Evolutionary conservation across 2,888 invertebrate species (phyloP).

Genomic region (Myopa testacea): DNA sequence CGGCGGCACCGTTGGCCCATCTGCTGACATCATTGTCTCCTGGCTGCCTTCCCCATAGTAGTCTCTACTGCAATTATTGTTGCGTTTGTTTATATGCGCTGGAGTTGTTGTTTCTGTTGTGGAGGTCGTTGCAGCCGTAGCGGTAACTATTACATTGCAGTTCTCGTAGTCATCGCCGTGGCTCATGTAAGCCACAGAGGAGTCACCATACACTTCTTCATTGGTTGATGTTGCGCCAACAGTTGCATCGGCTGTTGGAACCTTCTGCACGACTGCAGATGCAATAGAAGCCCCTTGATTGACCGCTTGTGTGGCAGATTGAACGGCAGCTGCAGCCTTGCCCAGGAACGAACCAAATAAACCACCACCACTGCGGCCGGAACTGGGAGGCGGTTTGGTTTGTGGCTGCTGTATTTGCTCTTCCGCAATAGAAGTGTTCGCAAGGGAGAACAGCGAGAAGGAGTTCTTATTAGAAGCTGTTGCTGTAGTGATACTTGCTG

Average conservation of each 20-base stretch:
- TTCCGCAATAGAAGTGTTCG: conserved; percentile 49
- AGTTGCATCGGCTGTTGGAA: conserved; percentile 39
- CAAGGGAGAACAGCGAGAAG: conserved; percentile 51
- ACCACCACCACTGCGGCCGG: conserved; percentile 44
- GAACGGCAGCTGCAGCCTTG: conserved; percentile 65
- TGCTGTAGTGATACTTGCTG: conserved; percentile 28
- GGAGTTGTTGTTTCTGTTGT: conserved; percentile 33
- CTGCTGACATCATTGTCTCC: conserved; percentile 56
- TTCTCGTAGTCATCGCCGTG: conserved; percentile 58
- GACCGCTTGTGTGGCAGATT: conserved; percentile 63
- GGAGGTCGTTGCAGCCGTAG: not conserved
- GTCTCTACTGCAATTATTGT: conserved; percentile 51
- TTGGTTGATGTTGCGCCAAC: conserved; percentile 35
- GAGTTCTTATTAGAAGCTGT: conserved; percentile 41
- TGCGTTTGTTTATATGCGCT: conserved; percentile 29
- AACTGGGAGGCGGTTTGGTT: conserved; percentile 35
- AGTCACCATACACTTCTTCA: not conserved
- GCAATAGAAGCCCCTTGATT: conserved; percentile 62
- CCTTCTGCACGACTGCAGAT: conserved; percentile 56
- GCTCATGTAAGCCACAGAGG: conserved; percentile 33
- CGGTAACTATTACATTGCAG: conserved; percentile 50
- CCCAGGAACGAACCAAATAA: conserved; percentile 65
- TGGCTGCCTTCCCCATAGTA: conserved; percentile 29
- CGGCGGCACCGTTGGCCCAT: conserved; percentile 60
- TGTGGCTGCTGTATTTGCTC: conserved; percentile 42